A percentile compares a stretch with the other conserved stretches of the same genome.
phyloP scores from a whole-genome alignment of 2,888 invertebrate genomes.

The Epicampocera succincta region DNA sequence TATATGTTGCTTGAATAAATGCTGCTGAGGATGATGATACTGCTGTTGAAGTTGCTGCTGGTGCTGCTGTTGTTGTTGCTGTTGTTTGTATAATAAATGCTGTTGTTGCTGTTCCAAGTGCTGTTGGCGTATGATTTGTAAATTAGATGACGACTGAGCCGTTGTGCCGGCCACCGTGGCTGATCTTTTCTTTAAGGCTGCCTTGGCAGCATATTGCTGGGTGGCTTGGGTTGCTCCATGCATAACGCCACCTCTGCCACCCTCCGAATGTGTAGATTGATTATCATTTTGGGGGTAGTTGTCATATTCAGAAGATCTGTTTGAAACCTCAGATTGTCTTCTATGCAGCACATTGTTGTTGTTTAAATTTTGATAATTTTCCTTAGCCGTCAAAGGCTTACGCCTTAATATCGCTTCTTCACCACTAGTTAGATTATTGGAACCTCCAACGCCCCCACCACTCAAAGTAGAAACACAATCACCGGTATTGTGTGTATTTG shows the following conservation, averaged over 20 bases:
- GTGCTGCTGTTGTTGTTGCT: constrained; percentile 60
- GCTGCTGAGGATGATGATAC: constrained; percentile 67
- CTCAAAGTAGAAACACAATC: constrained; percentile 45
- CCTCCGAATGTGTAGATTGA: constrained; percentile 56
- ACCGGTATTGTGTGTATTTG: constrained; percentile 12
- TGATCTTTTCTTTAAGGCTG: constrained; percentile 75
- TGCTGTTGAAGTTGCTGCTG: constrained; percentile 66
- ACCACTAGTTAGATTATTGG: constrained; percentile 33
- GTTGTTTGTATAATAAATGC: constrained; percentile 67
- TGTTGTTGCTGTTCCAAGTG: constrained; percentile 70
- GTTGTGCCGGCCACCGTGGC: constrained; percentile 71
- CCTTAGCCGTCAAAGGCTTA: constrained; percentile 75
- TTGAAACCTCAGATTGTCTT: constrained; percentile 77
- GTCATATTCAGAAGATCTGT: constrained; percentile 78
- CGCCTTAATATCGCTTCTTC: constrained; percentile 75
- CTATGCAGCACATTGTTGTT: constrained; percentile 72
- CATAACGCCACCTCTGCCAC: constrained; percentile 45
- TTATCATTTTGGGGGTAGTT: constrained; percentile 74
- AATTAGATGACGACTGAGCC: constrained; percentile 48
- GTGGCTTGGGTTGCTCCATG: constrained; percentile 64
- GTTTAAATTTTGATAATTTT: constrained; percentile 70
- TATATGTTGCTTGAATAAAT: constrained; percentile 62
- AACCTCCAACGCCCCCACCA: constrained; percentile 53
- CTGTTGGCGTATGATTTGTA: constrained; percentile 67
- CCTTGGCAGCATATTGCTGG: constrained; percentile 75